phyloP scores from a whole-genome alignment of 64 coral and sea anemone species.

The Acropora tenuis region DNA sequence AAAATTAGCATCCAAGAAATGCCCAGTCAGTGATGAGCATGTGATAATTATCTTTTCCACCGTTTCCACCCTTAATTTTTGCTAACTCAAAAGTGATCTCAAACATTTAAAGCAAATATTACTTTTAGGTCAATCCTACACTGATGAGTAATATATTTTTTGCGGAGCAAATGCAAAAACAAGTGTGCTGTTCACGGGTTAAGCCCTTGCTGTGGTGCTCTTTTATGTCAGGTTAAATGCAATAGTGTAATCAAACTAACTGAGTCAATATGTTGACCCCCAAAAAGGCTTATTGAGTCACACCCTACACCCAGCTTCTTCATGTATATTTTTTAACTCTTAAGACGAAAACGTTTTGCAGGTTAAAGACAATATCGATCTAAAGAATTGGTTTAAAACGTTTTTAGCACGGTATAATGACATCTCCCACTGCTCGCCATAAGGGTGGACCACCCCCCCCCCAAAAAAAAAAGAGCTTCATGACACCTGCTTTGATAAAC shows the following conservation, averaged over 20 bases:
- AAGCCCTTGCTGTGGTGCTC: slow-evolving; percentile 5
- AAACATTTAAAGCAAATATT: neutral
- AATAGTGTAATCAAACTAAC: no score
- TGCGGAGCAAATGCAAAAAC: neutral
- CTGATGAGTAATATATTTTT: neutral
- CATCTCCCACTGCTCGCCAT: neutral
- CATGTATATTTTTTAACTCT: slow-evolving; percentile 15
- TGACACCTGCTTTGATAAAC: slow-evolving; percentile 3
- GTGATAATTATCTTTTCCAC: slow-evolving; percentile 16
- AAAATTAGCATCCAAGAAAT: slow-evolving; percentile 13
- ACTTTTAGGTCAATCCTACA: neutral
- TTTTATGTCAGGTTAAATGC: slow-evolving; percentile 2
- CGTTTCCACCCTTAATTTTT: neutral
- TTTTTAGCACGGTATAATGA: slow-evolving; percentile 3
- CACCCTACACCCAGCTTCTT: no score
- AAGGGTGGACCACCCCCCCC: neutral
- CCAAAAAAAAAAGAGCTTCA: neutral
- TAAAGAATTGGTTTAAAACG: slow-evolving; percentile 4
- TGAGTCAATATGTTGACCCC: no score
- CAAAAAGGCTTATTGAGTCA: no score
- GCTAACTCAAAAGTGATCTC: neutral
- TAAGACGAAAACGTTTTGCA: neutral
- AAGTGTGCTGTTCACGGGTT: neutral
- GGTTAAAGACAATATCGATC: slow-evolving; percentile 6
- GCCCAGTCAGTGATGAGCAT: slow-evolving; percentile 22